phyloP scores from a whole-genome alignment of 2,888 invertebrate genomes.

The Trachelus tabidus region DNA sequence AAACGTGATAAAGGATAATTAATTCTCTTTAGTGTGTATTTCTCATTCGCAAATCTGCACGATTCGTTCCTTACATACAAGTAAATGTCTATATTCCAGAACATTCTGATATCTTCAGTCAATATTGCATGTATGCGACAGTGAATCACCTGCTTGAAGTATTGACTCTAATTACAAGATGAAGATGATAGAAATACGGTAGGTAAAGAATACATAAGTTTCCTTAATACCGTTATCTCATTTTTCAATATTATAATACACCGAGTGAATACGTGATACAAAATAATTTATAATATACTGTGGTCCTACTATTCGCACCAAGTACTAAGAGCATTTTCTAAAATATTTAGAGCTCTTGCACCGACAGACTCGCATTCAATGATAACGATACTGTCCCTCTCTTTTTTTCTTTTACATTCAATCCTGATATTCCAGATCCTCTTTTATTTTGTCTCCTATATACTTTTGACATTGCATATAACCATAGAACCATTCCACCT shows the following conservation, averaged over 20 bases:
- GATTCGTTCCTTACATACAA: neutral
- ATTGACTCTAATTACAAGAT: neutral
- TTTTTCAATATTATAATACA: neutral
- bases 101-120: neutral
- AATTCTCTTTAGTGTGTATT: neutral
- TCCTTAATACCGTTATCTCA: neutral
- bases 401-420: too few species aligned
- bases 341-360: neutral
- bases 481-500: too few species aligned
- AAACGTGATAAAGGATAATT: neutral
- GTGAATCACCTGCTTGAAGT: neutral
- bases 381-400: neutral
- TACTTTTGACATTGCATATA: too few species aligned
- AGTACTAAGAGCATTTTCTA: slow-evolving; percentile 19
- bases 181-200: neutral
- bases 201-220: neutral
- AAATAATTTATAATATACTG: slow-evolving; percentile 41
- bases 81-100: neutral
- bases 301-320: slow-evolving; percentile 26
- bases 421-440: too few species aligned
- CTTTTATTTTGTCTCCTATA: too few species aligned
- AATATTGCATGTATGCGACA: neutral
- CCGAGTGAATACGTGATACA: slow-evolving; percentile 18
- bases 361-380: neutral
- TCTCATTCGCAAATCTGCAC: neutral